Percentiles rank a stretch among this genome's conserved stretches.
Evolutionary conservation across 2,797 vertebrate species (phyloP).

Genomic region (Lepilemur ruficaudatus): DNA sequence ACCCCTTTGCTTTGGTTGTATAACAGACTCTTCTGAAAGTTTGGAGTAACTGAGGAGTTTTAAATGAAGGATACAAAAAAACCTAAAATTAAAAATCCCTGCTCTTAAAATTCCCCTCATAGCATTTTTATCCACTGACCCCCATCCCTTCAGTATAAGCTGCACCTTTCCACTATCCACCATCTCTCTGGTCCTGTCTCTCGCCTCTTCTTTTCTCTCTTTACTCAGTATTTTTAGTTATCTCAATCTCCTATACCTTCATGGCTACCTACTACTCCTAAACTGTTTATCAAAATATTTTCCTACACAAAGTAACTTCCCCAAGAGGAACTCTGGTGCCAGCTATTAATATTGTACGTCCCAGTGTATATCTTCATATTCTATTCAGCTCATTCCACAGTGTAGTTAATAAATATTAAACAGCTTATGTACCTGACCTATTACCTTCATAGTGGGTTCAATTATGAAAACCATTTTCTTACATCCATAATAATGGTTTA

Average conservation of each 20-base stretch:
- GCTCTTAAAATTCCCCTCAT: not conserved
- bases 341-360: not conserved
- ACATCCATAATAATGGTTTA: not conserved
- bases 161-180: not conserved
- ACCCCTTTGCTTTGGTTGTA: not conserved
- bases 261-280: not conserved
- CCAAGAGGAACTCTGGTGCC: not conserved
- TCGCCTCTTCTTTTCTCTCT: not conserved
- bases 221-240: not conserved
- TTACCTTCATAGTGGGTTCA: not conserved
- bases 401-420: not conserved
- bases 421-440: not conserved
- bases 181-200: not conserved
- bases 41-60: not conserved
- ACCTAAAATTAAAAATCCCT: conserved; percentile 11
- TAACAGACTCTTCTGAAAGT: not conserved
- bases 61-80: conserved; percentile 6
- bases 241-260: not conserved
- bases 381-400: not conserved
- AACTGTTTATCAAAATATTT: conserved; percentile 22
- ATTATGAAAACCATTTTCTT: not conserved
- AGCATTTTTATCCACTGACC: not conserved
- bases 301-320: not conserved
- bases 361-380: not conserved
- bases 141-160: not conserved